A percentile compares a stretch with the other conserved stretches of the same genome.
Evolutionary conservation across 2,797 vertebrate species (phyloP).

Genomic region (Clarias fuscus): DNA sequence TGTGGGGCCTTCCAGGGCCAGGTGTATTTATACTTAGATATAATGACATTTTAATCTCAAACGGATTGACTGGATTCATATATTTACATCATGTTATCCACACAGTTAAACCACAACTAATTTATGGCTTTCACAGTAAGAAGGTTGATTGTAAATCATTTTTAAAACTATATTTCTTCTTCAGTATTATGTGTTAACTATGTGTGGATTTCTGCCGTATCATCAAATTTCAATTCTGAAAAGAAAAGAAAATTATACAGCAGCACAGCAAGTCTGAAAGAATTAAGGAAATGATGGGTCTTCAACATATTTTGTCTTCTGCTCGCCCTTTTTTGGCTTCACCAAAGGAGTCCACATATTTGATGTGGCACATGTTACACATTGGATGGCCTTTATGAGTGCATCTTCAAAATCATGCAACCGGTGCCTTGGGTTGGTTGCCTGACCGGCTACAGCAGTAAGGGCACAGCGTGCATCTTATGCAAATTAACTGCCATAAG

Average conservation of each 20-base stretch:
- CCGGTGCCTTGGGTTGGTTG: too few relatives aligned
- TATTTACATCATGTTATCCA: not conserved
- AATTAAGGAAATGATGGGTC: not conserved
- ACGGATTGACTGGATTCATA: not conserved
- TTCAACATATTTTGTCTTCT: not conserved
- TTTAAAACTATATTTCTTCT: not conserved
- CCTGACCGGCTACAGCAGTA: too few relatives aligned
- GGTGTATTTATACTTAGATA: not conserved
- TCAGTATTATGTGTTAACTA: not conserved
- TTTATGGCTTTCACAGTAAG: not conserved
- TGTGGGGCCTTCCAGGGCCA: not conserved
- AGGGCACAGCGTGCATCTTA: not conserved
- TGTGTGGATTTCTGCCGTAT: not conserved
- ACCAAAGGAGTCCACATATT: too few relatives aligned
- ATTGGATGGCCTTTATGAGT: too few relatives aligned
- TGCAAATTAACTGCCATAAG: not conserved
- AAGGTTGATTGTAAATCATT: not conserved
- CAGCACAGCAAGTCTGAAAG: not conserved
- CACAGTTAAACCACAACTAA: not conserved
- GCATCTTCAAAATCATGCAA: too few relatives aligned
- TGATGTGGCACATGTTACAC: too few relatives aligned
- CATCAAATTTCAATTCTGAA: not conserved
- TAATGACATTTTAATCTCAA: not conserved
- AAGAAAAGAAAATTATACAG: not conserved
- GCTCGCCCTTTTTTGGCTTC: too few relatives aligned